Evolutionary conservation across 2,113 vertebrate genomes (phyloP).

Genomic region (Gymnarchus niloticus): DNA sequence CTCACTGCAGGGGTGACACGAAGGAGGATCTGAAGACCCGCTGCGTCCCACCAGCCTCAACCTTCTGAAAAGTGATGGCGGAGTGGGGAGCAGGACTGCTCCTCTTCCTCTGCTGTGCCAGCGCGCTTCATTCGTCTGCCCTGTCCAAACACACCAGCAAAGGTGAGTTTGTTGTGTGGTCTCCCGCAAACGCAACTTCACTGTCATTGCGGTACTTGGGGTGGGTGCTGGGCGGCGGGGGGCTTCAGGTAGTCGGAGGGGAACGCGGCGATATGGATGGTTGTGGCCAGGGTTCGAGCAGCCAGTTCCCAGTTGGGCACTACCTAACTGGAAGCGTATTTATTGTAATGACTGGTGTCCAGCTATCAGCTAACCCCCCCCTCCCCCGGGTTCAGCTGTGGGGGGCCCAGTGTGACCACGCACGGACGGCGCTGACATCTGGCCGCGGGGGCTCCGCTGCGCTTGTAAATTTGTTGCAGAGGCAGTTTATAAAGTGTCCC

Average conservation of each 20-base stretch:
- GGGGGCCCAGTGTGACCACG: background rate
- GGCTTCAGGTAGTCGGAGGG: background rate
- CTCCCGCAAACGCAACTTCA: background rate
- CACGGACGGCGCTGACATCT: background rate
- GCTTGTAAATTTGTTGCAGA: background rate
- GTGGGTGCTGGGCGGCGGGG: background rate
- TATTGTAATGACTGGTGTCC: background rate
- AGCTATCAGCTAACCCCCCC: background rate
- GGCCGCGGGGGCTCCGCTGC: background rate
- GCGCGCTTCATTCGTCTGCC: slow-evolving; percentile 51
- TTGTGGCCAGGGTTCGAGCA: too few relatives aligned
- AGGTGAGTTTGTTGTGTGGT: slow-evolving; percentile 51
- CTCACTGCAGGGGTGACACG: slow-evolving; percentile 27
- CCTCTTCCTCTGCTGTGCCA: slow-evolving; percentile 68
- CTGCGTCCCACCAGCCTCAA: slow-evolving; percentile 52
- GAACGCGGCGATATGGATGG: background rate
- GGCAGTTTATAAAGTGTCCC: background rate
- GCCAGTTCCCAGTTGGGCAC: background rate
- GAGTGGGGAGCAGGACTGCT: slow-evolving; percentile 70
- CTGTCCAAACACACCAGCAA: slow-evolving; percentile 61
- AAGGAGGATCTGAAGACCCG: slow-evolving; percentile 43
- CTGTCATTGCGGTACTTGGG: background rate
- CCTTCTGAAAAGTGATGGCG: slow-evolving; percentile 70
- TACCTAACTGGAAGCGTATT: background rate
- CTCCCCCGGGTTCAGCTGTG: background rate